Evolutionary conservation across 2,113 vertebrate genomes (phyloP), one percentile per base, ranked within the genome.

Genomic region (Melanerpes formicivorus): DNA sequence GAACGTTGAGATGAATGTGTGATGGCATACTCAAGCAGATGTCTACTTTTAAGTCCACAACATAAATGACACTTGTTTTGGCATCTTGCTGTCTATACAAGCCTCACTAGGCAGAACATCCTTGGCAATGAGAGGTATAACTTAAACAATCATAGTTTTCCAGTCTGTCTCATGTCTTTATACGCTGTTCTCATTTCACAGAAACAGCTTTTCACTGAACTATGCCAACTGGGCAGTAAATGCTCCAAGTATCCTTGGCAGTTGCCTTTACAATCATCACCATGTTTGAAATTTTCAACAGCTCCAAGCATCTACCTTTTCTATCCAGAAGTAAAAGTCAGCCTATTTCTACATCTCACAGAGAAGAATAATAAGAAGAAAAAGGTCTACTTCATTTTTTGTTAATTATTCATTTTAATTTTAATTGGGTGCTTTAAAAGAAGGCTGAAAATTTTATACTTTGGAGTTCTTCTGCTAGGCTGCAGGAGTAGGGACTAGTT

Each of bases 401-500:
- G 48, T 44, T 93, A 80, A 62, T 79, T 78, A 86, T 2, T 87
- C 7, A 67, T 89, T 95, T 58, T 84, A 84, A 67, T 89, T 95
- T 58, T 84, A 84, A 54, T 37, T 60, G 44, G 17, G 44, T 77
- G 40, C 27, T 92, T 73, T 55, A 74, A 27, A 89, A 67, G 72
- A 90, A 87, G 30, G 14, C 42, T 77, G n/a, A 86, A 88, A 42
- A 70, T 73, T 37, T 82, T n/a, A 54, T 27, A 52, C 37, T 77
- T 80, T 13, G 13, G 46, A 22, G 13, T 78, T 85, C 67, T 77
- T 75, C 44, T 84, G 78, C 21, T 80, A 63, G 63, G 37, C 65
- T 83, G 64, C 5, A 30, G n/a, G 19, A 55, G 22, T 5, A 84
- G 6, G 19, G 58, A 54, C 54, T 84, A 54, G 3, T 2, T 14